These are phyloP conservation scores for Poicephalus meyeri DNA, from an alignment of 2,113 vertebrate genomes.

Conservation along the genomic window DNA sequence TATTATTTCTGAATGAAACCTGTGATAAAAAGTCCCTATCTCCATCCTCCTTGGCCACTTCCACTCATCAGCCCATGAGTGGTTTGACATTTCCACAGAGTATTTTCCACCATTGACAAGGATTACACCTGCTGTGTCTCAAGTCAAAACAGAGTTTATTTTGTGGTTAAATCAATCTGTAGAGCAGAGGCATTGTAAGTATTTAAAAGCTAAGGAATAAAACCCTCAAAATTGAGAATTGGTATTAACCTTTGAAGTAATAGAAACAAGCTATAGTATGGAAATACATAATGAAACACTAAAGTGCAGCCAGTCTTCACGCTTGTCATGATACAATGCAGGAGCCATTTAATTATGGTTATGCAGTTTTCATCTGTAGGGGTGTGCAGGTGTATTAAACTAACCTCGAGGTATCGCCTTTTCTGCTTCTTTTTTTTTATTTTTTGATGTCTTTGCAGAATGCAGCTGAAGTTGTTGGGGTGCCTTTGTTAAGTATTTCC, in stretches of 20 bases:
- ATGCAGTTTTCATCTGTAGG: neutral
- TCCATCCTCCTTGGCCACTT: neutral
- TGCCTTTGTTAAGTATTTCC: neutral
- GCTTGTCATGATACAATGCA: neutral
- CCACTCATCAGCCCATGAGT: neutral
- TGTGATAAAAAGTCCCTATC: neutral
- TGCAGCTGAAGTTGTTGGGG: neutral
- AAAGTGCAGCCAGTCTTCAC: neutral
- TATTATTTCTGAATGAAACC: slow-evolving; percentile 8
- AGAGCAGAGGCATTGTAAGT: neutral
- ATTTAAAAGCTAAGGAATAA: neutral
- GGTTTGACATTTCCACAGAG: slow-evolving; percentile 39
- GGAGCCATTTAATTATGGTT: neutral
- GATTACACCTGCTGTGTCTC: neutral
- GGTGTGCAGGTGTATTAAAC: neutral
- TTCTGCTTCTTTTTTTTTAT: neutral
- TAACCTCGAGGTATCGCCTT: neutral
- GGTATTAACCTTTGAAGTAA: neutral
- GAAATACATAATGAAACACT: neutral
- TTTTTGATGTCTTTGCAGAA: neutral
- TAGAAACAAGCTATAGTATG: neutral
- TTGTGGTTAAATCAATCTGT: neutral
- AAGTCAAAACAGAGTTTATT: neutral
- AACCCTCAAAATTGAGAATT: neutral
- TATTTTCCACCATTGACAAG: neutral